phyloP scores from a whole-genome alignment of 2,797 vertebrate genomes.

The Champsocephalus gunnari region DNA sequence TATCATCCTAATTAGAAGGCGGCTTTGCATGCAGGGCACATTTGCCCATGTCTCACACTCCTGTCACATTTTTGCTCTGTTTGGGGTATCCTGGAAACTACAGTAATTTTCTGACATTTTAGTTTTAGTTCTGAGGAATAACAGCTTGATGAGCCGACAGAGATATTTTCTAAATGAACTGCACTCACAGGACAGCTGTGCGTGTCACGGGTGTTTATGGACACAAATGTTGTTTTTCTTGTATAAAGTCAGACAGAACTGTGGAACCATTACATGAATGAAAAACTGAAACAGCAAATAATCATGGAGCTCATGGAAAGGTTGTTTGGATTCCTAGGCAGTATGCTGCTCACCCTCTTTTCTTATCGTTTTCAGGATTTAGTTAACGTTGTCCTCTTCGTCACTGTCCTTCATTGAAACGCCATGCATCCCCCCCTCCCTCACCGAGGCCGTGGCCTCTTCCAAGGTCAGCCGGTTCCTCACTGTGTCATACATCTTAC shows the following conservation, averaged over 20 bases:
- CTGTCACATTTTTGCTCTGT: background rate
- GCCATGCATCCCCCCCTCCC: conserved; percentile 96
- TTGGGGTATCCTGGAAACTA: background rate
- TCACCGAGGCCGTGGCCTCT: conserved; percentile 95
- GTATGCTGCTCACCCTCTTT: conserved; percentile 19
- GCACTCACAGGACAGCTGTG: background rate
- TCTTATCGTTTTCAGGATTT: conserved; percentile 58
- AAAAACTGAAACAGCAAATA: conserved; percentile 37
- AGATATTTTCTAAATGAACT: background rate
- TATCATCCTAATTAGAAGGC: conserved; percentile 1
- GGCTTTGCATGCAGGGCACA: conserved; percentile 14
- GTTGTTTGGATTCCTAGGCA: conserved; percentile 48
- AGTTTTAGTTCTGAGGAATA: conserved; percentile 1
- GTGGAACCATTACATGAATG: conserved; percentile 22
- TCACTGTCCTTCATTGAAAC: conserved; percentile 99
- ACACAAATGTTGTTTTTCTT: conserved; percentile 12
- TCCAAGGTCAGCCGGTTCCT: conserved; percentile 96
- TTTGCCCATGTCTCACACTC: background rate
- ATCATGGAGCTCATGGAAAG: conserved; percentile 40
- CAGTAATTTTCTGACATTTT: background rate
- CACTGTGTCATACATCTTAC: conserved; percentile 98
- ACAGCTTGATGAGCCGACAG: background rate
- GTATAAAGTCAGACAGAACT: conserved; percentile 28
- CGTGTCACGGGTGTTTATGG: conserved; percentile 11
- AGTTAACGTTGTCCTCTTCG: conserved; percentile 91